A percentile compares a stretch with the other conserved stretches of the same genome.
These are phyloP conservation scores for Menidia beryllina DNA, from an alignment of 2,113 vertebrate genomes.

Conservation along the genomic window DNA sequence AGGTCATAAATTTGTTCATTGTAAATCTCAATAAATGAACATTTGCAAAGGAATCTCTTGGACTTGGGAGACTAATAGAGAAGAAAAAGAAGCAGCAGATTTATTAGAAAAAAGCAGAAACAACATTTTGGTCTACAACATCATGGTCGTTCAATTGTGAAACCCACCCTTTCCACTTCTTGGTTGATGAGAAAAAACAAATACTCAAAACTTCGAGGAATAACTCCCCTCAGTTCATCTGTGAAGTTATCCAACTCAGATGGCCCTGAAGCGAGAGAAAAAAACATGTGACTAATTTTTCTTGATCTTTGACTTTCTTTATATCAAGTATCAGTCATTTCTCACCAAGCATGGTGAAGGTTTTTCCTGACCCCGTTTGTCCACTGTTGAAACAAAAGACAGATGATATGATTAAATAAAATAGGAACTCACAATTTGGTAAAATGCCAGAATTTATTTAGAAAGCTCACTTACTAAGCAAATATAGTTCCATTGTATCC, in stretches of 20 bases:
- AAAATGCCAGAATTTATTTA: neutral
- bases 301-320: neutral
- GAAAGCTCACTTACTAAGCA: conserved; percentile 90
- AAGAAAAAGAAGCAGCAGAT: conserved; percentile 33
- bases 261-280: conserved; percentile 83
- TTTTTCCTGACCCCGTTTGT: conserved; percentile 97
- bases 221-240: conserved; percentile 92
- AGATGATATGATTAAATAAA: neutral
- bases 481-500: conserved; percentile 99
- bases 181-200: conserved; percentile 95
- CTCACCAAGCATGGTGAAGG: conserved; percentile 98
- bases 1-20: conserved; percentile 98
- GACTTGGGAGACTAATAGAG: conserved; percentile 82
- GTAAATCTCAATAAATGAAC: conserved; percentile 98
- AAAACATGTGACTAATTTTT: conserved; percentile 28
- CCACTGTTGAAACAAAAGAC: conserved; percentile 82
- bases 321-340: neutral
- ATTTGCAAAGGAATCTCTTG: conserved; percentile 97
- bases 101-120: conserved; percentile 4
- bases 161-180: conserved; percentile 90
- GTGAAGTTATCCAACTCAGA: conserved; percentile 93
- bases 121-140: neutral
- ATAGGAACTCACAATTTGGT: neutral
- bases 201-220: conserved; percentile 97
- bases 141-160: neutral